A percentile compares a stretch with the other conserved stretches of the same genome.
Evolutionary conservation across 2,888 invertebrate genomes (phyloP).

Genomic region (Eudasyphora cyanicolor): DNA sequence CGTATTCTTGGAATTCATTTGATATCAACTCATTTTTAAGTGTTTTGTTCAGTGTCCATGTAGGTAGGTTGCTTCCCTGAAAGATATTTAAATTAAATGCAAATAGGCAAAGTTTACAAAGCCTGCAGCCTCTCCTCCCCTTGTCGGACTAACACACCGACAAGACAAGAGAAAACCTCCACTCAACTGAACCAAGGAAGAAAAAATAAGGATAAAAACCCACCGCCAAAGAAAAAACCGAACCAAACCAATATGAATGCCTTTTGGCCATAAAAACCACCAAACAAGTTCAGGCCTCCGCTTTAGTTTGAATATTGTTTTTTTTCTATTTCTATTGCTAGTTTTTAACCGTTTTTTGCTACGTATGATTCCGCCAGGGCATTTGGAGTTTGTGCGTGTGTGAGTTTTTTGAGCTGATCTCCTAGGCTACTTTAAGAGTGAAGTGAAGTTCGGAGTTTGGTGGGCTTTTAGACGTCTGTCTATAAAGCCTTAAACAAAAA

Average conservation of each 20-base stretch:
- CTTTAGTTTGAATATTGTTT: slow-evolving; percentile 37
- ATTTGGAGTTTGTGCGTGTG: not conserved
- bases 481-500: not conserved
- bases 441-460: not conserved
- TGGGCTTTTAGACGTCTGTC: slow-evolving; percentile 1
- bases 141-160: slow-evolving; percentile 31
- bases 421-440: slow-evolving; percentile 44
- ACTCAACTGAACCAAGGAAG: not conserved
- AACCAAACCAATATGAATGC: slow-evolving; percentile 31
- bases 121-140: slow-evolving; percentile 8
- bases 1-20: too few species aligned
- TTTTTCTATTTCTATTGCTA: not conserved
- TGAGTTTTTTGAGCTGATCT: slow-evolving; percentile 17
- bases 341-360: slow-evolving; percentile 22
- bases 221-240: not conserved
- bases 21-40: too few species aligned
- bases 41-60: slow-evolving; percentile 18
- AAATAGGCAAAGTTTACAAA: slow-evolving; percentile 47
- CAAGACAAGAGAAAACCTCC: slow-evolving; percentile 15
- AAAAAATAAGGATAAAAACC: not conserved
- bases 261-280: slow-evolving; percentile 31
- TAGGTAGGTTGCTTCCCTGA: slow-evolving; percentile 52
- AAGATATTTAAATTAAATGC: slow-evolving; percentile 61
- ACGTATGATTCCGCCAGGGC: not conserved
- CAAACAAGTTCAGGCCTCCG: slow-evolving; percentile 62